These are phyloP conservation scores for Myotis findleyi DNA, from an alignment of 2,797 vertebrate genomes.

Conservation along the genomic window DNA sequence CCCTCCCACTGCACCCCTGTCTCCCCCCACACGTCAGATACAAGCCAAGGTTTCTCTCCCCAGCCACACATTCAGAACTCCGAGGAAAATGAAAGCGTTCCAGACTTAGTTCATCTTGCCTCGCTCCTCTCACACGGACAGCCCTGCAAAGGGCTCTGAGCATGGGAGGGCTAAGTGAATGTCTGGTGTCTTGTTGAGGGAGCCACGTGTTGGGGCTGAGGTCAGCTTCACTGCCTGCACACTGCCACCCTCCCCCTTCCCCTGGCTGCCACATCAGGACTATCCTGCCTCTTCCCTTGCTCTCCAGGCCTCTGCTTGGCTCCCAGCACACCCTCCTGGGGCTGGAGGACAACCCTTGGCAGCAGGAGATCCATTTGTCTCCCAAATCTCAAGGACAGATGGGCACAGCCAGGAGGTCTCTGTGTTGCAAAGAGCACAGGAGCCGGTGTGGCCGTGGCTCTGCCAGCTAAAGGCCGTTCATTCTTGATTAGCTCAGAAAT, in stretches of 20 bases:
- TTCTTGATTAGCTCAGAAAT: not conserved
- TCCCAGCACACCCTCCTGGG: not conserved
- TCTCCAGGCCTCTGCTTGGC: not conserved
- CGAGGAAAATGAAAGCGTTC: not conserved
- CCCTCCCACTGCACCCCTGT: not conserved
- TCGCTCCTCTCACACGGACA: not conserved
- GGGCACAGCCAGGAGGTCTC: slow-evolving; percentile 45
- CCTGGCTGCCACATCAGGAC: fast-evolving
- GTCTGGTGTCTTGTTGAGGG: not conserved
- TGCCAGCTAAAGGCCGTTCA: not conserved
- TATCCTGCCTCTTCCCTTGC: not conserved
- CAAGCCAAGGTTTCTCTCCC: not conserved
- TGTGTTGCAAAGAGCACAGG: slow-evolving; percentile 26
- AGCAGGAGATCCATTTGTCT: slow-evolving; percentile 16
- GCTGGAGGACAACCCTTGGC: not conserved
- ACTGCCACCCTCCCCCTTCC: too few relatives aligned
- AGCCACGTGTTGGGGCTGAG: not conserved
- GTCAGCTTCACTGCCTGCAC: not conserved
- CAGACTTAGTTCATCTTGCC: not conserved
- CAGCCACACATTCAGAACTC: not conserved
- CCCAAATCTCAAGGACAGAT: slow-evolving; percentile 49
- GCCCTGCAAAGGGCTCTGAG: not conserved
- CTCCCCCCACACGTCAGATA: not conserved
- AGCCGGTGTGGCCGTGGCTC: not conserved
- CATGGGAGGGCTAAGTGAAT: not conserved